Percentiles rank a stretch among this genome's conserved stretches.
Evolutionary conservation across 2,888 invertebrate genomes (phyloP).

Genomic region (Netelia inedita): DNA sequence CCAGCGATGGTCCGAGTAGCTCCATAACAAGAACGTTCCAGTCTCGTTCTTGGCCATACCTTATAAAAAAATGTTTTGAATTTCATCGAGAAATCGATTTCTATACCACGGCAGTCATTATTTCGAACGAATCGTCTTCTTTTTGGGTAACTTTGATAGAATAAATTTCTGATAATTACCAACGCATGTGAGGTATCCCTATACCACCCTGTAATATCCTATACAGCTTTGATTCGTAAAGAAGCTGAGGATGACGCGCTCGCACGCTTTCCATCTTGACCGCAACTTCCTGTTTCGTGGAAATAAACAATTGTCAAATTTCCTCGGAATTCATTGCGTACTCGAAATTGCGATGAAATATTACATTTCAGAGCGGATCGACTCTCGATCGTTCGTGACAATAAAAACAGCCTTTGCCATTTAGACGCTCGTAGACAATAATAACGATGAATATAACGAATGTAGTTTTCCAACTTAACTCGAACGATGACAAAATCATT

Average conservation of each 20-base stretch:
- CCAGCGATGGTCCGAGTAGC: slow-evolving; percentile 98
- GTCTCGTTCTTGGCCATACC: slow-evolving; percentile 98
- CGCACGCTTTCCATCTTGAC: slow-evolving; percentile 99
- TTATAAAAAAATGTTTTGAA: slow-evolving; percentile 55
- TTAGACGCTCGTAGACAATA: too few relatives aligned
- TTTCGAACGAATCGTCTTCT: not conserved
- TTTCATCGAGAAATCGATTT: not conserved
- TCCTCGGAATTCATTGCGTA: not conserved
- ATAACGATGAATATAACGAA: too few relatives aligned
- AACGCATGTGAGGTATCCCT: slow-evolving; percentile 97
- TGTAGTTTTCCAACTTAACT: too few relatives aligned
- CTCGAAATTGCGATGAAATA: not conserved
- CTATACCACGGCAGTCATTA: not conserved
- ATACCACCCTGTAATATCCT: slow-evolving; percentile 99
- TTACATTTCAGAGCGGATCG: not conserved
- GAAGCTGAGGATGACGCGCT: slow-evolving; percentile 99
- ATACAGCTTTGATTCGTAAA: slow-evolving; percentile 99
- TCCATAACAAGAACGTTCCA: slow-evolving; percentile 99
- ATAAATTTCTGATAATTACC: slow-evolving; percentile 75
- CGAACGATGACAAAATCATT: too few relatives aligned
- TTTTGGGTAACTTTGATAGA: not conserved
- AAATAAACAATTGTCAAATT: slow-evolving; percentile 67
- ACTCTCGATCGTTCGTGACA: not conserved
- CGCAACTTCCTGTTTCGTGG: slow-evolving; percentile 94
- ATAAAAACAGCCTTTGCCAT: too few relatives aligned